Conservation (phyloP, 2,113 vertebrate genomes). For the Oryzias javanicus region DNA sequence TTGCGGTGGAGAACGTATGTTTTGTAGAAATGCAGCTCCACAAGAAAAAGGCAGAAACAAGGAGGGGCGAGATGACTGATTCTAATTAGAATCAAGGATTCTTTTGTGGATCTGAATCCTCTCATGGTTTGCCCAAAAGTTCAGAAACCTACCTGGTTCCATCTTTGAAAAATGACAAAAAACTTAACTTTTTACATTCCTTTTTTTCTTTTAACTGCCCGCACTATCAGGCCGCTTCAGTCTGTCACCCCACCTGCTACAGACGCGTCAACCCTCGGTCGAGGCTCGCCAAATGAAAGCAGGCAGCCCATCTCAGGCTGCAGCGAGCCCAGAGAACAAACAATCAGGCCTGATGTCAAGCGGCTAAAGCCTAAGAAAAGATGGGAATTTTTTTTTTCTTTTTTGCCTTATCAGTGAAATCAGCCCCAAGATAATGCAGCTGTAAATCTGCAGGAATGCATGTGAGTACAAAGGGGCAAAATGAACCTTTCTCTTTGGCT, state of each 20-base stretch:
- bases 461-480: conserved; percentile 17
- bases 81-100: too few relatives aligned
- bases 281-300: conserved; percentile 64
- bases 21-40: neutral
- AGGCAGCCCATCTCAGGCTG: conserved; percentile 58
- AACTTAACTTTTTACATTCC: neutral
- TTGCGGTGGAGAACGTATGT: too few relatives aligned
- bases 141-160: too few relatives aligned
- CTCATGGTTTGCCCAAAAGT: too few relatives aligned
- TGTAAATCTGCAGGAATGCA: conserved; percentile 32
- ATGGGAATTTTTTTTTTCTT: conserved; percentile 27
- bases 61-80: too few relatives aligned
- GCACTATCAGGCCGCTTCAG: conserved; percentile 39
- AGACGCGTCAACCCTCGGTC: conserved; percentile 65
- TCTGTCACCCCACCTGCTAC: conserved; percentile 52
- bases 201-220: conserved; percentile 8
- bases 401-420: conserved; percentile 41
- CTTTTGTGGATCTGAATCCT: too few relatives aligned
- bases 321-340: conserved; percentile 18
- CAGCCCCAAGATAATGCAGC: conserved; percentile 37
- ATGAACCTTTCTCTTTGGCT: conserved; percentile 35
- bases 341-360: conserved; percentile 59
- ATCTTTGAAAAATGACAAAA: too few relatives aligned
- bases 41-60: too few relatives aligned
- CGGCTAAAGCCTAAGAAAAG: conserved; percentile 28